A percentile compares a stretch with the other conserved stretches of the same genome.
These are phyloP conservation scores for Edolisoma coerulescens DNA, from an alignment of 2,113 vertebrate species.

Conservation along the genomic window DNA sequence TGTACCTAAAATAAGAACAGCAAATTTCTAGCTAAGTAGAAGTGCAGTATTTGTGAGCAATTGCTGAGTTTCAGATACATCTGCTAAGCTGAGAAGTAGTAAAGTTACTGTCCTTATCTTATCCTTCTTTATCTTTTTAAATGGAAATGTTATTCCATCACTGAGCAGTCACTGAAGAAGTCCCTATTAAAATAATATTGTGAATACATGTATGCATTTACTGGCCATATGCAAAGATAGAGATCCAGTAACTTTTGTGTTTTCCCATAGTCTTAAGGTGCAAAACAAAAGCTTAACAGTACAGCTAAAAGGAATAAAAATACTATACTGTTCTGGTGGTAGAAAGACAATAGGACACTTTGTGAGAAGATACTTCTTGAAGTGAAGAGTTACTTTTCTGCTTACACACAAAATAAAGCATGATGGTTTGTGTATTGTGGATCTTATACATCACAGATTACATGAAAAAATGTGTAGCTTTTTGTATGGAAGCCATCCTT, in stretches of 20 bases:
- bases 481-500: not conserved
- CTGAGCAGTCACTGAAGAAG: not conserved
- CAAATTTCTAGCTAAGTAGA: not conserved
- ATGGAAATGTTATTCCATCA: not conserved
- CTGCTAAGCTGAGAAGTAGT: not conserved
- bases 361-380: not conserved
- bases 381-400: not conserved
- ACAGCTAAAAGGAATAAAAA: not conserved
- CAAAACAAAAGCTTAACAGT: not conserved
- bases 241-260: not conserved
- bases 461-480: not conserved
- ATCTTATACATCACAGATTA: not conserved
- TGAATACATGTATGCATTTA: not conserved
- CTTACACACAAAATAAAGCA: not conserved
- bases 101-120: not conserved
- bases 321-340: not conserved
- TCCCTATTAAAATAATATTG: not conserved
- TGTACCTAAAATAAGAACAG: not conserved
- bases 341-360: not conserved
- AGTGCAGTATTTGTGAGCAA: not conserved
- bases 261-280: not conserved
- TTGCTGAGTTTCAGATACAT: not conserved
- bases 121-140: not conserved
- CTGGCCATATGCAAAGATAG: not conserved
- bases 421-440: slow-evolving; percentile 20